phyloP scores from a whole-genome alignment of 2,888 invertebrate species.

The Ernsta delagoae region DNA sequence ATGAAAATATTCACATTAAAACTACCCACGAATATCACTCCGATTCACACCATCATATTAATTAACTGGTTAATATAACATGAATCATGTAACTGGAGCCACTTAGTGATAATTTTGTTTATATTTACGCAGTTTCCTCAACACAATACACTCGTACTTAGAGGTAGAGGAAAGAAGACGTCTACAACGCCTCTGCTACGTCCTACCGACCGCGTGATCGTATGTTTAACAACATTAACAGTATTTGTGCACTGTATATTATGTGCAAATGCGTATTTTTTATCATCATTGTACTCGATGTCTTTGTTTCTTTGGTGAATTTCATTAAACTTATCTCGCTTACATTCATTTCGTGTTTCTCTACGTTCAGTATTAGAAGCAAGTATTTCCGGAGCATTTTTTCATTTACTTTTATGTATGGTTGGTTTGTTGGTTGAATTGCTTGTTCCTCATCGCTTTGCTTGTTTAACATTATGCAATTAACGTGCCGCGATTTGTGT shows the following conservation, averaged over 20 bases:
- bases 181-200: conserved; percentile 63
- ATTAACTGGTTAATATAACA: conserved; percentile 31
- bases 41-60: conserved; percentile 18
- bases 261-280: conserved; percentile 51
- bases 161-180: conserved; percentile 73
- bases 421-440: conserved; percentile 39
- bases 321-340: conserved; percentile 3
- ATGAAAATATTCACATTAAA: conserved; percentile 20
- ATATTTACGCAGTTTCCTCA: conserved; percentile 78
- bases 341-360: conserved; percentile 8
- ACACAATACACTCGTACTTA: conserved; percentile 83
- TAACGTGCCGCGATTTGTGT: conserved; percentile 80
- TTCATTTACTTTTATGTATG: conserved; percentile 35
- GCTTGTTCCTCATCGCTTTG: conserved; percentile 51
- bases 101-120: conserved; percentile 53
- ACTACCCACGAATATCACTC: conserved; percentile 17
- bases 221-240: conserved; percentile 65
- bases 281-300: conserved; percentile 20
- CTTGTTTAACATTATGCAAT: conserved; percentile 63
- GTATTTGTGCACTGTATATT: conserved; percentile 68
- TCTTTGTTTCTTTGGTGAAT: neutral
- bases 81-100: conserved; percentile 11
- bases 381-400: conserved; percentile 10
- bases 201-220: conserved; percentile 70
- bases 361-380: conserved; percentile 1